A percentile compares a stretch with the other conserved stretches of the same genome.
These are phyloP conservation scores for Kryptolebias ocellatus DNA, from an alignment of 2,797 vertebrate species.

Conservation along the genomic window DNA sequence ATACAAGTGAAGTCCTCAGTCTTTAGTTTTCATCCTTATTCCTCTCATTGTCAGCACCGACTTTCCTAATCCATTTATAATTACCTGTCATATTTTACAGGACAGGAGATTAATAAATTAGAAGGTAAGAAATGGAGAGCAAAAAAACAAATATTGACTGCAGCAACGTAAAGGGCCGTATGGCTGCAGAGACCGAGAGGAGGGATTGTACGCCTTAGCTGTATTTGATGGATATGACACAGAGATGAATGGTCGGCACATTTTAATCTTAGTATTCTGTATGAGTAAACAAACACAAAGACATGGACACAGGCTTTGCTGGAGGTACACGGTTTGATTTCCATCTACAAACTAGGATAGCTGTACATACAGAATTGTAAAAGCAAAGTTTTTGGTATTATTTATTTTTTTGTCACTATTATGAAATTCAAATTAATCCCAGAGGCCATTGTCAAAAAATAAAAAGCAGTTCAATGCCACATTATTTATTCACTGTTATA, in stretches of 20 bases:
- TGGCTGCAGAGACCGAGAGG: conserved; percentile 18
- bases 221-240: conserved; percentile 50
- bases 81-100: conserved; percentile 65
- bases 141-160: conserved; percentile 63
- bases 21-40: conserved; percentile 11
- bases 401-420: too few relatives aligned
- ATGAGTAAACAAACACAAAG: conserved; percentile 24
- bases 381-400: too few relatives aligned
- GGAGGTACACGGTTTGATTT: conserved; percentile 18
- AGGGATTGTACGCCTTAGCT: conserved; percentile 43
- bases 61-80: conserved; percentile 65
- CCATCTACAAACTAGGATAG: conserved; percentile 6
- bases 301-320: neutral
- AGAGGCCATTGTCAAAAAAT: too few relatives aligned
- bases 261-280: conserved; percentile 42
- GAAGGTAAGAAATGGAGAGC: conserved; percentile 24
- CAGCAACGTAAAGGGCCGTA: conserved; percentile 9
- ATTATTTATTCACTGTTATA: too few relatives aligned
- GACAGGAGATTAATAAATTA: conserved; percentile 62
- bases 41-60: conserved; percentile 14
- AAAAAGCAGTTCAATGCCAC: too few relatives aligned
- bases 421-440: too few relatives aligned
- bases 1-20: conserved; percentile 24
- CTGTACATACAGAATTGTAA: too few relatives aligned
- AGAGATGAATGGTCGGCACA: conserved; percentile 48